Evolutionary conservation across 2,113 vertebrate genomes (phyloP), one percentile per base, ranked within the genome.

Genomic region (Myotis davidii): DNA sequence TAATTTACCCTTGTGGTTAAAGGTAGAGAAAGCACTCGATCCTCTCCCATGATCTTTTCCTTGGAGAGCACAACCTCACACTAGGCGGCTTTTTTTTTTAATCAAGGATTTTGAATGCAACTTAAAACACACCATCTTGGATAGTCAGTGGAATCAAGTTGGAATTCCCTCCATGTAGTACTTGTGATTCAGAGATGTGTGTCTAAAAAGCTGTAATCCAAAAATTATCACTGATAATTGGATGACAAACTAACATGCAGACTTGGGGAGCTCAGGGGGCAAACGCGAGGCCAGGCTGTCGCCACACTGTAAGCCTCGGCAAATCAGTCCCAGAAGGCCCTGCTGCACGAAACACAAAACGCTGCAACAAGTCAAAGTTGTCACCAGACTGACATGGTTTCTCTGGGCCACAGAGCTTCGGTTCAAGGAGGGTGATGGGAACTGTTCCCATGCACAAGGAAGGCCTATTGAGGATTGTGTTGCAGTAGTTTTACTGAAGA

Each of bases 81-180:
- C 8, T 23, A 81, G 34, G 20, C 7, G 11, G 59, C 2, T 25
- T 29, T 64, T 45, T 52, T n/a, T 73, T 79, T 81, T 9, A 25
- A 78, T 65, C 52, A 91, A 76, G 21, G 16, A 86, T 39, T 94
- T 79, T 94, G 81, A 93, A 61, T 37, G 21, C 39, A 93, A 81
- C 32, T 85, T 97, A 90, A 88, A 96, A 96, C 17, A 74, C 11
- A 78, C 0, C 3, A 84, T 27, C n/a, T 87, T 87, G 37, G 65
- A 34, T n/a, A 67, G 20, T 79, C 50, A 72, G 42, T 56, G 64
- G 14, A 74, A 88, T 3, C 65, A 90, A 91, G 85, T 0, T 50
- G 42, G 10, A 23, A 82, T 78, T 96, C 18, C 32, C 88, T 89
- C 50, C 18, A n/a, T 11, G 25, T 4, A 56, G n/a, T 39, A 88